Evolutionary conservation across 2,113 vertebrate species (phyloP).

Genomic region (Oenanthe oenanthe): DNA sequence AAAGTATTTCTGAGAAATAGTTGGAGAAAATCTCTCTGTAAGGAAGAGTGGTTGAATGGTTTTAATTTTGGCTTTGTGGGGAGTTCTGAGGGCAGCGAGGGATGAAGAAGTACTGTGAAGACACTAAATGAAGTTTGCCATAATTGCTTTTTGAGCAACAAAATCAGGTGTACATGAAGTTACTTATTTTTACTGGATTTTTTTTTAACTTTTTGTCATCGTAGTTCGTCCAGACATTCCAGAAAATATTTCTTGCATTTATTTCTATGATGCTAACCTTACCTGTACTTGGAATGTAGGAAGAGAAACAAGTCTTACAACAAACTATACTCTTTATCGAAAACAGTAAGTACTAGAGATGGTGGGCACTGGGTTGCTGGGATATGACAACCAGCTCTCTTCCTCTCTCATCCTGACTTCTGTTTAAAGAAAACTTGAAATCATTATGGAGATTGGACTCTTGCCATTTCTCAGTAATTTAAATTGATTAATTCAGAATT

Average conservation of each 20-base stretch:
- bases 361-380: neutral
- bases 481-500: neutral
- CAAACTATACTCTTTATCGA: conserved; percentile 46
- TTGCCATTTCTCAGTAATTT: neutral
- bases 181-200: neutral
- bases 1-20: neutral
- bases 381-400: neutral
- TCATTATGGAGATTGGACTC: neutral
- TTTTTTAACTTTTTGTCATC: neutral
- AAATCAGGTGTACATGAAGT: neutral
- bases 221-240: conserved; percentile 69
- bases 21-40: neutral
- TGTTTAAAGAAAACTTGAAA: neutral
- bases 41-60: neutral
- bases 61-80: neutral
- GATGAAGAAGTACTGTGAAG: neutral
- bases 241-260: conserved; percentile 75
- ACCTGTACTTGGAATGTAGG: conserved; percentile 74
- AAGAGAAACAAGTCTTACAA: conserved; percentile 7
- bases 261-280: conserved; percentile 31
- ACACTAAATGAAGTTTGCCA: neutral
- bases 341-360: conserved; percentile 64
- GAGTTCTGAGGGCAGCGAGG: neutral
- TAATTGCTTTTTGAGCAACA: neutral
- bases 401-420: neutral